Percentiles rank a stretch among this genome's conserved stretches.
Conservation (phyloP, 1,140 invertebrate species). For the Mycetomoellerius zeteki region DNA sequence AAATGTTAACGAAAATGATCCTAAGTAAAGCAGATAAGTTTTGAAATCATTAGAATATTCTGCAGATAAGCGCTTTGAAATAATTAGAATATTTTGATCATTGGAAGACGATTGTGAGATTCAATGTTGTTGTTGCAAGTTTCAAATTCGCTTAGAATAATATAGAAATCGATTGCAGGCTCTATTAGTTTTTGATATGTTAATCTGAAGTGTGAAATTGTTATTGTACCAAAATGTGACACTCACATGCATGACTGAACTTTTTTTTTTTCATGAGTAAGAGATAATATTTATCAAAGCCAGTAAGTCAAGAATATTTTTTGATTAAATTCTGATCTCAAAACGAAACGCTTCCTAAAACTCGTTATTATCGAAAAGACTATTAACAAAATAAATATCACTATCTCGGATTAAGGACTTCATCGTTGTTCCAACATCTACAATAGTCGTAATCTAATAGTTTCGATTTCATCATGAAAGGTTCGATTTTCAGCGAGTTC, state of each 20-base stretch:
- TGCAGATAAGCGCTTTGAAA: too few species aligned
- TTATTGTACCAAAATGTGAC: conserved; percentile 37
- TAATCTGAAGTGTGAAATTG: background rate
- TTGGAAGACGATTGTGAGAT: background rate
- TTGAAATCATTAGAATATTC: conserved; percentile 10
- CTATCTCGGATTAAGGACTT: background rate
- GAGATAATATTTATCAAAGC: conserved; percentile 38
- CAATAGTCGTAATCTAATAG: background rate
- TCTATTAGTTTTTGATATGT: conserved; percentile 15
- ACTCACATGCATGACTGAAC: background rate
- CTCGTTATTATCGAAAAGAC: background rate
- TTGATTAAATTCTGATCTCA: conserved; percentile 27
- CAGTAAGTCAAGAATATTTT: conserved; percentile 1
- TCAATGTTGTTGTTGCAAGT: background rate
- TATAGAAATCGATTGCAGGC: background rate
- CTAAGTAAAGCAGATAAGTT: conserved; percentile 1
- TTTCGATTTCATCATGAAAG: conserved; percentile 5
- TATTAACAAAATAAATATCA: background rate
- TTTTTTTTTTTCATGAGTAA: conserved; percentile 47
- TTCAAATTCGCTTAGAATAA: background rate
- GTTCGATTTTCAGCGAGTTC: background rate
- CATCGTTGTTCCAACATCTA: background rate
- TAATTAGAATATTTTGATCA: conserved; percentile 7
- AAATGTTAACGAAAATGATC: conserved; percentile 4
- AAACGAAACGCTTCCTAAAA: conserved; percentile 27